Evolutionary conservation across 2,797 vertebrate species (phyloP).

Genomic region (Brachyrhaphis roseni): DNA sequence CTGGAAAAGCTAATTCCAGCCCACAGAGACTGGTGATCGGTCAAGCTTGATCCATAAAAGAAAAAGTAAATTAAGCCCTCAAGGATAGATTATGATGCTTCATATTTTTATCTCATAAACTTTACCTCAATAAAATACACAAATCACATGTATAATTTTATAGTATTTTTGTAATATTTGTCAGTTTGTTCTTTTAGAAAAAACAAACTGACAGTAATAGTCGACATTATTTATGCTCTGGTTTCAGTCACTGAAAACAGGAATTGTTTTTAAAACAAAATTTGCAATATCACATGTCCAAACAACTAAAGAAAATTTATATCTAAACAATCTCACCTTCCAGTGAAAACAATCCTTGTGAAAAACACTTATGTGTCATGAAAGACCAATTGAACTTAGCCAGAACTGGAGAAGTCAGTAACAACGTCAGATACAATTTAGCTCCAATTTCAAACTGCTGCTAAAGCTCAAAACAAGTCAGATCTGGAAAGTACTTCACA

Average conservation of each 20-base stretch:
- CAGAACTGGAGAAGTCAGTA: background rate
- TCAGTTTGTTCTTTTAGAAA: background rate
- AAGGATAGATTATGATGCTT: conserved; percentile 20
- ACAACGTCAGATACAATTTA: background rate
- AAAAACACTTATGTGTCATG: background rate
- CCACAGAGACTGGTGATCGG: conserved; percentile 42
- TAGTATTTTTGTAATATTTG: conserved; percentile 1
- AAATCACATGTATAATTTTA: background rate
- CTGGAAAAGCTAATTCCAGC: conserved; percentile 55
- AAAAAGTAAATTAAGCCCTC: conserved; percentile 13
- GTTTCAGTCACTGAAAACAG: background rate
- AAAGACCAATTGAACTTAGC: conserved; percentile 4
- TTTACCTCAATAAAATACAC: background rate
- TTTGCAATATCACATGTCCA: background rate
- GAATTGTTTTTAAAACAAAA: background rate
- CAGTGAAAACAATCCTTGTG: background rate
- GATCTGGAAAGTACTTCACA: background rate
- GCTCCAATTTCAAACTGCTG: conserved; percentile 6
- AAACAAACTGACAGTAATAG: background rate
- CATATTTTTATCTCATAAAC: conserved; percentile 24
- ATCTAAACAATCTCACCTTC: background rate
- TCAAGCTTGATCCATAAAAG: conserved; percentile 35
- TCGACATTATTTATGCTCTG: background rate
- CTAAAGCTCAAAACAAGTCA: conserved; percentile 4
- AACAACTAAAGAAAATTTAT: background rate